phyloP scores from a whole-genome alignment of 2,113 vertebrate genomes.

The Spizaetus ornatus region DNA sequence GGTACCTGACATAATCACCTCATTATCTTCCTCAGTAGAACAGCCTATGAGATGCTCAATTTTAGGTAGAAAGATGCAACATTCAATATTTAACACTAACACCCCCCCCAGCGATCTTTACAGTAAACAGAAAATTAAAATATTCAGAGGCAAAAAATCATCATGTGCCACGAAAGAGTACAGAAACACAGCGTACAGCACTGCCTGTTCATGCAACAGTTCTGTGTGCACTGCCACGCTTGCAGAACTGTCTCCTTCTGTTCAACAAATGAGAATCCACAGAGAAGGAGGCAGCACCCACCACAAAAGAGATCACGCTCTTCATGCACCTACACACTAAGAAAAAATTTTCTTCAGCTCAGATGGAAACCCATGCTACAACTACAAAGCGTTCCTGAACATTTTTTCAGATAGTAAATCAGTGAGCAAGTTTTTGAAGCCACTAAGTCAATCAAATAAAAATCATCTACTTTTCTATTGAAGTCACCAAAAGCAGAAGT shows the following conservation, averaged over 20 bases:
- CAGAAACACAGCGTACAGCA: neutral
- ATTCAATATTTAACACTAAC: neutral
- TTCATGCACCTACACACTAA: neutral
- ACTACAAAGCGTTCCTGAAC: neutral
- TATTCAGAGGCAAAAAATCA: neutral
- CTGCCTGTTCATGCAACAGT: neutral
- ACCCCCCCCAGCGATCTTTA: neutral
- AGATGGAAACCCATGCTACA: neutral
- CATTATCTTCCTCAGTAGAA: neutral
- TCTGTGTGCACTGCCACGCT: neutral
- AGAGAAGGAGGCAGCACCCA: neutral
- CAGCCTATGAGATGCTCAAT: neutral
- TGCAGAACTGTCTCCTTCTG: neutral
- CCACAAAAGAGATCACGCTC: neutral
- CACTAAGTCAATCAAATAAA: neutral
- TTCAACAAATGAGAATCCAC: neutral
- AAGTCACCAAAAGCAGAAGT: neutral
- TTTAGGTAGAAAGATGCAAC: neutral
- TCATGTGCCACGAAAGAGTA: neutral
- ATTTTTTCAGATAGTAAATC: neutral
- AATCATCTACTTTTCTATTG: neutral
- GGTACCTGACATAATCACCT: neutral
- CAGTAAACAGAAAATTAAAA: neutral
- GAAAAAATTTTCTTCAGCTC: neutral
- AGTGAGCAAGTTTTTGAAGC: neutral